Conservation (phyloP, 2,797 vertebrate species). For the Leuciscus waleckii region DNA sequence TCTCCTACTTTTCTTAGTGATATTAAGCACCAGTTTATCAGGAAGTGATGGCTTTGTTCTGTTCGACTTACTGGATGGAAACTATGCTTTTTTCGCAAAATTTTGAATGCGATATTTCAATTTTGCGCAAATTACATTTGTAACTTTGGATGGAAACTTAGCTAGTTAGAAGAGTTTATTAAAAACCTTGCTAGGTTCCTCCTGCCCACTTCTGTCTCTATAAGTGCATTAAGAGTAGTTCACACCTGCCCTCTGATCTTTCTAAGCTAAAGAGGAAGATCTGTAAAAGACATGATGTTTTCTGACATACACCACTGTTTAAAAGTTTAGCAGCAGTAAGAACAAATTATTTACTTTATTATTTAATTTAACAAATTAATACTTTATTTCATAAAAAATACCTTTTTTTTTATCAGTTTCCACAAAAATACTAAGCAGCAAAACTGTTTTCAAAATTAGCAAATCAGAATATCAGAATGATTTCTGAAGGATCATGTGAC, state of each 20-base stretch:
- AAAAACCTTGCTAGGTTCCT: background rate
- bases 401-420: too few relatives aligned
- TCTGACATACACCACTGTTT: background rate
- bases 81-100: too few relatives aligned
- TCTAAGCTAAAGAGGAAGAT: background rate
- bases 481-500: too few relatives aligned
- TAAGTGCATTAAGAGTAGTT: background rate
- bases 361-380: background rate
- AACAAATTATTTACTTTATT: background rate
- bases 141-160: too few relatives aligned
- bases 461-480: background rate
- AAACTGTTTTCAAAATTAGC: background rate
- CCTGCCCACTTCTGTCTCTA: background rate
- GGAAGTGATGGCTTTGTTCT: too few relatives aligned
- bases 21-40: too few relatives aligned
- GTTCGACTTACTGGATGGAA: too few relatives aligned
- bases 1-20: too few relatives aligned
- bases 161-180: too few relatives aligned
- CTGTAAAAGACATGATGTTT: slow-evolving; percentile 17
- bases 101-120: too few relatives aligned
- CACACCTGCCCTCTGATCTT: background rate
- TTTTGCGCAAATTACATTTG: too few relatives aligned
- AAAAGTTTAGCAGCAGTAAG: background rate
- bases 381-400: background rate
- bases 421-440: background rate